A percentile compares a stretch with the other conserved stretches of the same genome.
Evolutionary conservation across 2,888 invertebrate genomes (phyloP).

Genomic region (Oscheius sp.): DNA sequence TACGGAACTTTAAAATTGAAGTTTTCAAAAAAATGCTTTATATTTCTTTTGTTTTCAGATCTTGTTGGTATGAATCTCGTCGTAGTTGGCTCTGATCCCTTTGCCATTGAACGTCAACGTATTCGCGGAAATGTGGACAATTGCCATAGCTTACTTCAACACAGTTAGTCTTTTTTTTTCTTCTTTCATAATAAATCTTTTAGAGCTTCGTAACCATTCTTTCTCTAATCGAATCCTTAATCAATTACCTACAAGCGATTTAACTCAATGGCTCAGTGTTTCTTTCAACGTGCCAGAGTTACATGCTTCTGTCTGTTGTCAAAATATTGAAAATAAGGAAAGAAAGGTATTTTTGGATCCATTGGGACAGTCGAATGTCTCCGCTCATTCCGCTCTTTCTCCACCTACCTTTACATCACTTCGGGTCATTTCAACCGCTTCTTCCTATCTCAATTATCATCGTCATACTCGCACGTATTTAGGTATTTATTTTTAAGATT

Average conservation of each 20-base stretch:
- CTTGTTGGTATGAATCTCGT: constrained; percentile 64
- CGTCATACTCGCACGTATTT: constrained; percentile 62
- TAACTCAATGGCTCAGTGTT: constrained; percentile 63
- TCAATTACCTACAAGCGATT: constrained; percentile 51
- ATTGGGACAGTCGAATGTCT: constrained; percentile 54
- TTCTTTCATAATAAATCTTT: neutral
- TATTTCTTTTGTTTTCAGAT: constrained; percentile 41
- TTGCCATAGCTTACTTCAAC: constrained; percentile 64
- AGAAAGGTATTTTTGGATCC: constrained; percentile 59
- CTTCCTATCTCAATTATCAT: constrained; percentile 60
- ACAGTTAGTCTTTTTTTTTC: constrained; percentile 41
- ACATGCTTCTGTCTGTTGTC: constrained; percentile 58
- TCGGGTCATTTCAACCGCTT: constrained; percentile 38
- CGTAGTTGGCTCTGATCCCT: constrained; percentile 62
- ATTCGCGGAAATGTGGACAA: constrained; percentile 62
- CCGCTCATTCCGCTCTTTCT: constrained; percentile 50
- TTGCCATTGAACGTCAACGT: constrained; percentile 65
- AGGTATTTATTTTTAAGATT: too few species aligned
- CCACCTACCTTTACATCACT: constrained; percentile 59
- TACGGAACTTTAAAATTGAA: too few species aligned
- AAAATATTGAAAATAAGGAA: constrained; percentile 43
- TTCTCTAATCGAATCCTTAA: constrained; percentile 27
- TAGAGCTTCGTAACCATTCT: neutral
- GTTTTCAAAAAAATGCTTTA: too few species aligned
- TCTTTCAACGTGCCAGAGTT: constrained; percentile 47